Conservation (phyloP, 2,888 invertebrate species). For the Oegoconia quadripuncta region DNA sequence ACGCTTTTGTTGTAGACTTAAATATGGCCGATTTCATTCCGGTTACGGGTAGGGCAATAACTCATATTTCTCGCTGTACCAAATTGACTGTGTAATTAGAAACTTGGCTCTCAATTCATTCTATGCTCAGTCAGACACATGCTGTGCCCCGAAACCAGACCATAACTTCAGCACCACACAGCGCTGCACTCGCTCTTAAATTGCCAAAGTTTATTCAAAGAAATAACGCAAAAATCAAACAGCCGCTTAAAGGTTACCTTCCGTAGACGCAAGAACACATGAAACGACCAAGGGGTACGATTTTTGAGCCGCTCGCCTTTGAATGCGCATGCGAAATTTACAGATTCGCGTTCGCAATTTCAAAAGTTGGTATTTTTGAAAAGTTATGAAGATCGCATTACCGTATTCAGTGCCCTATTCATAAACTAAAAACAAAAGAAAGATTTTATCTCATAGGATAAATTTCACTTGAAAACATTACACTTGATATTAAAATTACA, state of each 20-base stretch:
- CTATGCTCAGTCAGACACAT: constrained; percentile 56
- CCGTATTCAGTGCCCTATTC: too few relatives aligned
- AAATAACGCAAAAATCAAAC: neutral
- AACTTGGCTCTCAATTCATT: constrained; percentile 59
- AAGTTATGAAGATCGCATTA: too few relatives aligned
- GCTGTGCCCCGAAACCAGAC: constrained; percentile 70
- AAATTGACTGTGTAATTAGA: constrained; percentile 78
- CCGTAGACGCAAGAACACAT: constrained; percentile 42
- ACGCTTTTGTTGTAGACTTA: constrained; percentile 48
- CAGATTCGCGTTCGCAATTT: too few relatives aligned
- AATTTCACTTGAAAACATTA: too few relatives aligned
- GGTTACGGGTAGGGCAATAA: constrained; percentile 66
- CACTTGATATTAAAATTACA: too few relatives aligned
- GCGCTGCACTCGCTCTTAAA: constrained; percentile 2
- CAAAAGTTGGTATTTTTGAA: too few relatives aligned
- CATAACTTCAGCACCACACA: neutral
- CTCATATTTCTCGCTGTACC: constrained; percentile 67
- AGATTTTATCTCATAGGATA: too few relatives aligned
- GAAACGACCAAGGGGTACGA: constrained; percentile 61
- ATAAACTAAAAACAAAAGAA: too few relatives aligned
- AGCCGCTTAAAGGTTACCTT: constrained; percentile 10
- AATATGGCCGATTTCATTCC: constrained; percentile 66
- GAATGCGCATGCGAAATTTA: too few relatives aligned
- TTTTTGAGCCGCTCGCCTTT: too few relatives aligned
- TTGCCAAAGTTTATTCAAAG: neutral